Conservation (phyloP, 53 echinoderm and acorn worm genomes). For the Patiria pectinifera region DNA sequence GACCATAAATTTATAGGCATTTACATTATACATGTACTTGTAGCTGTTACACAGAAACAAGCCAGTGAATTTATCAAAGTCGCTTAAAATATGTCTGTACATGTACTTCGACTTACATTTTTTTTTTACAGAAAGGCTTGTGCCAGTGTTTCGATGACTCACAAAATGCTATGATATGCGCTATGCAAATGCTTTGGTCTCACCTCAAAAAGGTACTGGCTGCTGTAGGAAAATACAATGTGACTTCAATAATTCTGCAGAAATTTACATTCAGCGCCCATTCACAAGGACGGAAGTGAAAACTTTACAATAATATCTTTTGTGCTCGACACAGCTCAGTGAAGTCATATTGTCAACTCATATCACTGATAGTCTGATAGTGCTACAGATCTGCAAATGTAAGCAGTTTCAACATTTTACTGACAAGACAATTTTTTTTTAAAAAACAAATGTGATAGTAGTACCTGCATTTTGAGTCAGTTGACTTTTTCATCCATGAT, state of each 20-base stretch:
- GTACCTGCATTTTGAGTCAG: no score
- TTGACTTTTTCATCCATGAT: no score
- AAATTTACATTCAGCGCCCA: not conserved
- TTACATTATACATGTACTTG: conserved; percentile 10
- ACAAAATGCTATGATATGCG: no score
- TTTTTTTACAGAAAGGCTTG: not conserved
- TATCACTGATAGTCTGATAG: not conserved
- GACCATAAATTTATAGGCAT: not conserved
- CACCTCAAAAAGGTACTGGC: not conserved
- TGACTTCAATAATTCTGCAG: not conserved
- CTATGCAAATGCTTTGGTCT: not conserved
- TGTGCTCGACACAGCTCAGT: not conserved
- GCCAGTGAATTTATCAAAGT: not conserved
- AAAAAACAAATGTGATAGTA: no score
- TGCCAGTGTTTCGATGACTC: no score
- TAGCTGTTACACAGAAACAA: conserved; percentile 15
- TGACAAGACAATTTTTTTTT: not conserved
- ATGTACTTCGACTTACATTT: not conserved
- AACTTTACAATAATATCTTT: not conserved
- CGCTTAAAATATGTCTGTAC: not conserved
- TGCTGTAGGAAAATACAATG: not conserved
- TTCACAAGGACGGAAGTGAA: not conserved
- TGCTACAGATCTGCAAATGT: not conserved
- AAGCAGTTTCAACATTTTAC: not conserved
- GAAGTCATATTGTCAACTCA: not conserved